Evolutionary conservation across 1,140 invertebrate genomes (phyloP), one percentile per base, ranked within the genome.

Genomic region (Ips typographus): DNA sequence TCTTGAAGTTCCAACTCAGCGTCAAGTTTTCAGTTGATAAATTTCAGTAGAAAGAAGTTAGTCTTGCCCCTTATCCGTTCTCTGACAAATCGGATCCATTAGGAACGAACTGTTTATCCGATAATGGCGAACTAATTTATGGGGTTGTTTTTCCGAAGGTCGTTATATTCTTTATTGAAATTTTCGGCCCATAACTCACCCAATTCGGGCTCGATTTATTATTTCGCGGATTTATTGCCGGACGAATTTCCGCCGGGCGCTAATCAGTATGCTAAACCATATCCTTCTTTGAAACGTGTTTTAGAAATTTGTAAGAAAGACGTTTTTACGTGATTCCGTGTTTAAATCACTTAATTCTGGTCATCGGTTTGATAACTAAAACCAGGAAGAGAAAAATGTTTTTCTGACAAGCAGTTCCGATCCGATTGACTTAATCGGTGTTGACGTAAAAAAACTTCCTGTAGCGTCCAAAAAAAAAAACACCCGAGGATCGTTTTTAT

Each of bases 111-210:
- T 70, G 68, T 70, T 64, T 70, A 68, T 68, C 57, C 49, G 66
- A 68, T 68, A 68, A 68, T 68, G 47, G 40, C 41, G 44, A 66
- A 66, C 64, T 57, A 60, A 68, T 68, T 68, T 68, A 68, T 68
- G 57, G 66, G 59, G 57, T 68, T 68, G 66, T 68, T 68, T 68
- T 60, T 40, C 56, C 40, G 39, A n/a, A 41, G 40, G 40, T 52
- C 66, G 64, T 57, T 66, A 58, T 66, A 44, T 66, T 49, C 53
- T 47, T 66, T 66, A 66, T 66, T 66, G 64, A 66, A 66, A 66
- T 57, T 7, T 66, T 58, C 44, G n/a, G 62, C 42, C 64, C 8
- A 66, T 66, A 66, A 57, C 22, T 63, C 40, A 59, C n/a, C 38
- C 8, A 52, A 37, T n/a, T 22, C 7, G n/a, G 37, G 47, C 36